Conservation (phyloP, 2,113 vertebrate species). For the Thymallus thymallus region DNA sequence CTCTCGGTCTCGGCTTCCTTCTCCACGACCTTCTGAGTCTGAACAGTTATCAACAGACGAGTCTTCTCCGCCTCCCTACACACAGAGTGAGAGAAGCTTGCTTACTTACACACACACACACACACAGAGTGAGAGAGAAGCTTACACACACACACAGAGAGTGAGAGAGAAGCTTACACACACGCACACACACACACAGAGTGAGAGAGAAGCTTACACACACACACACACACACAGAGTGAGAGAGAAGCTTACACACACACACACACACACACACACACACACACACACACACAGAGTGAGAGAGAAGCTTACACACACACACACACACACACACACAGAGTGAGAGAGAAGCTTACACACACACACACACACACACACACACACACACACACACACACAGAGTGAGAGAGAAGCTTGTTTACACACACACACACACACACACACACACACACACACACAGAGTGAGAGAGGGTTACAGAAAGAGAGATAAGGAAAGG, state of each 20-base stretch:
- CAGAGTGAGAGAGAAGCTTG: too few relatives aligned
- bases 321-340: too few relatives aligned
- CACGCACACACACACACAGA: too few relatives aligned
- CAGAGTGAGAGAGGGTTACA: not conserved
- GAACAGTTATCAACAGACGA: constrained; percentile 89
- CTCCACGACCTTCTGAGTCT: constrained; percentile 97
- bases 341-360: not conserved
- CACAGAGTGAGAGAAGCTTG: not conserved
- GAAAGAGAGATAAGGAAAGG: not conserved
- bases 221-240: too few relatives aligned
- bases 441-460: too few relatives aligned
- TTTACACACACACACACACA: too few relatives aligned
- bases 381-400: constrained; percentile 28
- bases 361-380: constrained; percentile 19
- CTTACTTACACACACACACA: too few relatives aligned
- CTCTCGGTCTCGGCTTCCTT: constrained; percentile 98
- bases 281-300: too few relatives aligned
- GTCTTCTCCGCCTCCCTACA: constrained; percentile 97
- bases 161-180: not conserved
- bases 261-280: too few relatives aligned
- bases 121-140: not conserved
- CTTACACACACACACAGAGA: too few relatives aligned
- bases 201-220: too few relatives aligned
- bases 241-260: not conserved
- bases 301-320: not conserved